Evolutionary conservation across 1,140 invertebrate species (phyloP), one percentile per base, ranked within the genome.

Genomic region (Cyrtorhinus lividipennis): DNA sequence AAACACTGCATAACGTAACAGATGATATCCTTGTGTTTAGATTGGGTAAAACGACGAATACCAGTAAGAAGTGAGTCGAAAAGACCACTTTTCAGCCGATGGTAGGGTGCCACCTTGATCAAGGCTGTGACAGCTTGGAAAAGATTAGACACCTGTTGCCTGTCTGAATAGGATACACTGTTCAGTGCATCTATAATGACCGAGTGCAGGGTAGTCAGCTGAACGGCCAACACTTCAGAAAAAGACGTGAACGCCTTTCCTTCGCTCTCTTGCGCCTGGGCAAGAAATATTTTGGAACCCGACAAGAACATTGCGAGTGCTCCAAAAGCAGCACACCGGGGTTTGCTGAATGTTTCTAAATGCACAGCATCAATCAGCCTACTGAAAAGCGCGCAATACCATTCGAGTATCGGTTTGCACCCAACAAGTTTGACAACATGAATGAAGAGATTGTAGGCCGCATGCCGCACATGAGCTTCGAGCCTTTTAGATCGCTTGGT

Each of bases 191-290:
- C n/a, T 2, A 25, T 30, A 18, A 59, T 30, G 13, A 23, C 27
- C 2, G 23, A 15, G 56, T 66, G 65, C 10, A 66, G 26, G 5
- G 25, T 56, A 12, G 45, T 44, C 8, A 66, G 22, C 45, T 64
- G 20, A 24, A 63, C 62, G 3, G 62, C 58, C 24, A 66, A 46
- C 15, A 46, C 46, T 24, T 30, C 63, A 44, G 62, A 66, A 24
- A 64, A 66, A 10, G 62, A 24, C 23, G 62, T 62, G 26, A 62
- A 66, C 1, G 65, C 62, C 56, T 30, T 56, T 1, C 27, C 25
- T 20, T 64, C 63, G 46, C 57, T 64, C 22, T 63, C 18, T 57
- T 66, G 65, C 2, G 65, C 65, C 24, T 60, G 59, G 10, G 62
- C 65, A 10, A 66, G 48, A n/a, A 66, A 63, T 13, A 22, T 44